Evolutionary conservation across 1,140 invertebrate genomes (phyloP).

Genomic region (Penaeus chinensis): DNA sequence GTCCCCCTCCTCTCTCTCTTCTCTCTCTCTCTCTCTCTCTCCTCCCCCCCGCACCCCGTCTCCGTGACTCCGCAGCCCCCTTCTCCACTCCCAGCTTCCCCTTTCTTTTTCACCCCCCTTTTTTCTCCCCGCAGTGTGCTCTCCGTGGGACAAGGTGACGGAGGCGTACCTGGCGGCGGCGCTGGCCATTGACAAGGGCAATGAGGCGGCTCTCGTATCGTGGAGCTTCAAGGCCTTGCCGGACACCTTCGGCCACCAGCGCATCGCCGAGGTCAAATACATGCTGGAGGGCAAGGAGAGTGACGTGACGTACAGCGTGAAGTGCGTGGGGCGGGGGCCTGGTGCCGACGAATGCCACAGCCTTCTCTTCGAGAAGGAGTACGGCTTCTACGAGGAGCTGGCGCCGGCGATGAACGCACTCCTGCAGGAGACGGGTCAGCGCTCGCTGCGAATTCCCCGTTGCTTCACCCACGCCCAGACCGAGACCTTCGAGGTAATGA

Average conservation of each 20-base stretch:
- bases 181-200: conserved; percentile 30
- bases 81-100: no score
- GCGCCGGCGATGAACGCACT: conserved; percentile 20
- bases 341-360: conserved; percentile 10
- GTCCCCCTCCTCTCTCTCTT: no score
- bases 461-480: conserved; percentile 1
- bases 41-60: no score
- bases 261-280: conserved; percentile 36
- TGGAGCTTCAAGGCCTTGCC: conserved; percentile 30
- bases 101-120: no score
- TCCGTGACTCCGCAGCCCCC: no score
- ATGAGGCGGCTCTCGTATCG: conserved; percentile 12
- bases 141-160: not conserved
- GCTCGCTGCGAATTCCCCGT: conserved; percentile 28
- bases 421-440: not conserved
- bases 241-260: conserved; percentile 28
- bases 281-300: not conserved
- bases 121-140: no score
- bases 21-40: no score
- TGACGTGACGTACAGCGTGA: conserved; percentile 26
- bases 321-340: not conserved
- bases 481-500: not conserved
- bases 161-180: conserved; percentile 21
- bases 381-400: conserved; percentile 28
- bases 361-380: conserved; percentile 34